Conservation (phyloP, 2,113 vertebrate genomes). For the Hucho hucho region DNA sequence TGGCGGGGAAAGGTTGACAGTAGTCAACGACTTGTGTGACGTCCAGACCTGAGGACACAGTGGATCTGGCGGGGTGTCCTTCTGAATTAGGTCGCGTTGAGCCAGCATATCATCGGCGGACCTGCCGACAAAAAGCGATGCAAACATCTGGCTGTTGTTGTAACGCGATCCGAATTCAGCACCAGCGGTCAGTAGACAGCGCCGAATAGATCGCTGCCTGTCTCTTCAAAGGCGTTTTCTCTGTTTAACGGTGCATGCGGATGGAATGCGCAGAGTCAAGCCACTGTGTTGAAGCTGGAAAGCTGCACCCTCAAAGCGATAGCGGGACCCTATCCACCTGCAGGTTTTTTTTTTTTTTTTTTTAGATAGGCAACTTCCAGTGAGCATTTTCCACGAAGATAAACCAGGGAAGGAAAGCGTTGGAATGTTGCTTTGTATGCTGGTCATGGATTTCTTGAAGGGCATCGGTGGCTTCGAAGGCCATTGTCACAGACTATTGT, state of each 20-base stretch:
- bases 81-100: slow-evolving; percentile 67
- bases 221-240: slow-evolving; percentile 72
- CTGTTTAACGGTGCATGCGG: slow-evolving; percentile 57
- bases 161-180: slow-evolving; percentile 43
- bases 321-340: slow-evolving; percentile 48
- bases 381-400: slow-evolving; percentile 4
- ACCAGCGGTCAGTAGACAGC: slow-evolving; percentile 41
- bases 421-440: slow-evolving; percentile 41
- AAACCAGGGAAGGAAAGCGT: neutral
- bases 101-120: slow-evolving; percentile 43
- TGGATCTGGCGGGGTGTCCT: slow-evolving; percentile 55
- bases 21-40: slow-evolving; percentile 40
- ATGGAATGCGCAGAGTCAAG: slow-evolving; percentile 67
- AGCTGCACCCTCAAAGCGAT: slow-evolving; percentile 56
- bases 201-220: slow-evolving; percentile 11
- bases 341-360: slow-evolving; percentile 15
- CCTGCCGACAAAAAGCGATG: slow-evolving; percentile 48
- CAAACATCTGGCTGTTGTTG: slow-evolving; percentile 63
- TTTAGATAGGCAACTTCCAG: neutral
- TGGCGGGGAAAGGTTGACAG: slow-evolving; percentile 40
- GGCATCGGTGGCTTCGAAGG: slow-evolving; percentile 63
- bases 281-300: slow-evolving; percentile 41
- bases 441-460: slow-evolving; percentile 68
- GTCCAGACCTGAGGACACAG: neutral
- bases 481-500: slow-evolving; percentile 47